phyloP scores from a whole-genome alignment of 2,113 vertebrate genomes.

The Sarotherodon lohbergeri region DNA sequence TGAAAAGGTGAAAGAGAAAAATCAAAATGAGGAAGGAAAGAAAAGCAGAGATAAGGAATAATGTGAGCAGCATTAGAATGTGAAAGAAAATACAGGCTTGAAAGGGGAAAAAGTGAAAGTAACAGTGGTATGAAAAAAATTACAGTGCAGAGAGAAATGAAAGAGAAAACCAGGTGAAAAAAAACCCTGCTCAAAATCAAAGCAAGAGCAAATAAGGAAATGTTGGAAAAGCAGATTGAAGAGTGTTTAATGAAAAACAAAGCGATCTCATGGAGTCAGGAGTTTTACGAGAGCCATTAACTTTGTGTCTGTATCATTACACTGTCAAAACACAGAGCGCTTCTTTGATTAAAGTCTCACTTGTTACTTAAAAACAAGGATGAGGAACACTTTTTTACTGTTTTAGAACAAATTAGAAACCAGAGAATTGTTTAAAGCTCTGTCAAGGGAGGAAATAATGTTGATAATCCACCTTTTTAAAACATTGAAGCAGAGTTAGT shows the following conservation, averaged over 20 bases:
- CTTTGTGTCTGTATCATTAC: conserved; percentile 40
- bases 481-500: not conserved
- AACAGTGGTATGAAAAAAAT: too few relatives aligned
- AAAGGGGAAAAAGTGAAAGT: not conserved
- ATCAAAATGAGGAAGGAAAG: not conserved
- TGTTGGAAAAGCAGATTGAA: not conserved
- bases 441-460: not conserved
- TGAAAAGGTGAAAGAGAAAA: not conserved
- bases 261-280: conserved; percentile 17
- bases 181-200: not conserved
- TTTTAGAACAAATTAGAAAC: conserved; percentile 32
- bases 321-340: conserved; percentile 29
- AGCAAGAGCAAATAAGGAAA: not conserved
- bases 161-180: not conserved
- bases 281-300: conserved; percentile 37
- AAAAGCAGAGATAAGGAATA: not conserved
- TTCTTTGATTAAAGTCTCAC: conserved; percentile 46
- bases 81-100: not conserved
- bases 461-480: not conserved
- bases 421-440: not conserved
- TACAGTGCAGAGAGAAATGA: not conserved
- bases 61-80: not conserved
- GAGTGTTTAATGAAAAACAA: conserved; percentile 30
- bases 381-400: not conserved
- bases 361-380: conserved; percentile 5